Evolutionary conservation across 1,140 invertebrate genomes (phyloP).

Genomic region (Hydropsyche tenuis): DNA sequence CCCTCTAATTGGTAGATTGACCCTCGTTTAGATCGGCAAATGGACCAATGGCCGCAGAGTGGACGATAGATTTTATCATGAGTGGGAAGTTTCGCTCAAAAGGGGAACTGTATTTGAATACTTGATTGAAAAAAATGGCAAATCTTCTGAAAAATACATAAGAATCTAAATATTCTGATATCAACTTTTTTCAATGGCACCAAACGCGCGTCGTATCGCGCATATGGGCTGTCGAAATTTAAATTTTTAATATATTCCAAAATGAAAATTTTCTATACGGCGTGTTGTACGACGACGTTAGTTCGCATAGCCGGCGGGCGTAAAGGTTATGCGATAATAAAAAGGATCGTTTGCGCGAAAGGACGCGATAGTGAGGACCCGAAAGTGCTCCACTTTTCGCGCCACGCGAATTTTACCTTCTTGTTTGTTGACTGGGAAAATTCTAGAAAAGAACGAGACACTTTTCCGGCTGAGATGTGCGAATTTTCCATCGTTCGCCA

Average conservation of each 20-base stretch:
- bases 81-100: not conserved
- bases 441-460: not conserved
- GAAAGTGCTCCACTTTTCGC: slow-evolving; percentile 7
- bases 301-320: not conserved
- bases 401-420: not conserved
- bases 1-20: slow-evolving; percentile 47
- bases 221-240: too few relatives aligned
- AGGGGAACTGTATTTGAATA: not conserved
- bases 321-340: slow-evolving; percentile 20
- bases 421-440: not conserved
- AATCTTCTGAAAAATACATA: too few relatives aligned
- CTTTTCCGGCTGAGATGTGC: too few relatives aligned
- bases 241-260: too few relatives aligned
- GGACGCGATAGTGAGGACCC: not conserved
- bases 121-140: too few relatives aligned
- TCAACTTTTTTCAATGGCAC: too few relatives aligned
- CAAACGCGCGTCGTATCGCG: too few relatives aligned
- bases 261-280: too few relatives aligned
- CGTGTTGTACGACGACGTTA: slow-evolving; percentile 1
- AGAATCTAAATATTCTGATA: too few relatives aligned
- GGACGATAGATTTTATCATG: slow-evolving; percentile 46
- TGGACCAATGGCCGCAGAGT: slow-evolving; percentile 47
- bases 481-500: too few relatives aligned
- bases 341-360: not conserved
- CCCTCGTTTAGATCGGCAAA: slow-evolving; percentile 20